Evolutionary conservation across 2,113 vertebrate species (phyloP), one percentile per base, ranked within the genome.

Genomic region (Damaliscus lunatus): DNA sequence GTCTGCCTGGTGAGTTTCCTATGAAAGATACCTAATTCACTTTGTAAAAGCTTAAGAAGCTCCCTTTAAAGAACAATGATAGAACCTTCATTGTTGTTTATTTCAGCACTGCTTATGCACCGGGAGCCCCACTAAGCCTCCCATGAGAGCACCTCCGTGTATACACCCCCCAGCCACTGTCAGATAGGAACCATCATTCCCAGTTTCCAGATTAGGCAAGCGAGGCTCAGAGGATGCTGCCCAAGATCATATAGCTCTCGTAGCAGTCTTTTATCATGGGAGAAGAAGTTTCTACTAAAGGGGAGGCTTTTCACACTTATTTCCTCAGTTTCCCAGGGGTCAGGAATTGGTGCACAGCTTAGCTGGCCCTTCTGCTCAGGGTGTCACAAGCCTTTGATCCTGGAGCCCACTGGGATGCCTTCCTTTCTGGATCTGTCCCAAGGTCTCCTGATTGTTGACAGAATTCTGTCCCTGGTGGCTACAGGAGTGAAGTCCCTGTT

Each of bases 21-120:
- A 0, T 13, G 60, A 57, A 36, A 59, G 29, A 71, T 10, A 23
- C 21, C 25, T 17, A 25, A 85, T 25, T 52, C 48, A 4, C 60
- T 36, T 64, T 13, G 36, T n/a, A 12, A 82, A n/a, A 59, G 16
- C 29, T 81, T 12, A 14, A 31, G 53, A 13, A 16, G 50, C 27
- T 6, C n/a, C 74, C 84, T 78, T 21, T 1, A 15, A 71, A 55
- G 3, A 36, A 23, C 52, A 25, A 4, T 1, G 8, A 7, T 12
- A 2, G 48, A n/a, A 1, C 29, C 3, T 1, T 19, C 7, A 0
- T 12, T 16, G 1, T 10, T 40, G 3, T 6, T 57, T 50, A 7
- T 53, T 60, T 59, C 2, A 11, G 11, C 13, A 1, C 15, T 55
- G 10, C 57, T 46, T 40, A 2, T 0, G 4, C 12, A 0, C 64